Conservation (phyloP, 2,888 invertebrate genomes). For the Endomychus coccineus region DNA sequence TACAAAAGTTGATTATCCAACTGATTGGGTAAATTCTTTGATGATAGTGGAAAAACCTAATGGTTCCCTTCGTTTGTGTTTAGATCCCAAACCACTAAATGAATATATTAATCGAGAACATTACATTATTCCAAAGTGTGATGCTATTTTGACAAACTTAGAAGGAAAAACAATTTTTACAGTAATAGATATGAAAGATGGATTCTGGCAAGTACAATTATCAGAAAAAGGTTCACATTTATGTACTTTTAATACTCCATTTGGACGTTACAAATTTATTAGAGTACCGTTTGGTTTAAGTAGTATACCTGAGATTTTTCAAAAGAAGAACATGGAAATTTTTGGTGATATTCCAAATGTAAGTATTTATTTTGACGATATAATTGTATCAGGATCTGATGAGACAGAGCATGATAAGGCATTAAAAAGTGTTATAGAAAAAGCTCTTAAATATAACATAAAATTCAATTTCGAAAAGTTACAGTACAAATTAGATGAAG, state of each 20-base stretch:
- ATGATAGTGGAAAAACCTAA: slow-evolving; percentile 19
- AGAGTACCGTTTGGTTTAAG: slow-evolving; percentile 2
- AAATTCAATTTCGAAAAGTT: slow-evolving; percentile 28
- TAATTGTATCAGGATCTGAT: slow-evolving; percentile 18
- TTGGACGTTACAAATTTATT: no score
- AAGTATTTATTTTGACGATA: slow-evolving; percentile 4
- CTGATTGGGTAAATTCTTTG: slow-evolving; percentile 20
- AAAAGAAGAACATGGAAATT: slow-evolving; percentile 1
- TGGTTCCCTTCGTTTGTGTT: slow-evolving; percentile 14
- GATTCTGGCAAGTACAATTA: slow-evolving; percentile 4
- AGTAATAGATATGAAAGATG: slow-evolving; percentile 13
- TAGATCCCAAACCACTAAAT: slow-evolving; percentile 21
- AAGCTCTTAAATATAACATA: slow-evolving; percentile 24
- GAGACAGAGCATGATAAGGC: slow-evolving; percentile 24
- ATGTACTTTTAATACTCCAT: slow-evolving; percentile 5
- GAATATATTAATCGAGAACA: slow-evolving; percentile 17
- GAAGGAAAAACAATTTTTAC: slow-evolving; percentile 14
- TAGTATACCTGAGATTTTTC: slow-evolving; percentile 3
- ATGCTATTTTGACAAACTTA: slow-evolving; percentile 13
- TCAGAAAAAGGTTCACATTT: slow-evolving; percentile 2
- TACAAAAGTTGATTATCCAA: slow-evolving; percentile 18
- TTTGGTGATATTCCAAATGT: slow-evolving; percentile 7
- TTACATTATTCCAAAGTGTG: slow-evolving; percentile 13
- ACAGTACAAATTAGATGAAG: slow-evolving; percentile 16
- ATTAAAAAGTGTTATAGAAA: slow-evolving; percentile 23